Percentiles rank a stretch among this genome's conserved stretches.
These are phyloP conservation scores for Chrysolina haemoptera DNA, from an alignment of 2,888 invertebrate genomes.

Conservation along the genomic window DNA sequence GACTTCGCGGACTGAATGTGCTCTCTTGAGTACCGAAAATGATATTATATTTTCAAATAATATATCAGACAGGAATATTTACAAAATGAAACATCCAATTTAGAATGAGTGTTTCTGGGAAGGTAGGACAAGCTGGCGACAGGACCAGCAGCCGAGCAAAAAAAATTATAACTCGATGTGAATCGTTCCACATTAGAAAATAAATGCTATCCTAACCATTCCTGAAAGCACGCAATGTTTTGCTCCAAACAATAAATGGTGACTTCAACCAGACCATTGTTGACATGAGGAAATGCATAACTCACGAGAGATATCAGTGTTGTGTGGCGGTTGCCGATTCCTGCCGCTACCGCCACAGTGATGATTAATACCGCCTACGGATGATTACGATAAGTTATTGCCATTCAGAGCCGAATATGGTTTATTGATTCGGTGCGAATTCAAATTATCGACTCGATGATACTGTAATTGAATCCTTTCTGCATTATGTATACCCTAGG, in stretches of 20 bases:
- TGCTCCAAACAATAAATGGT: too few species aligned
- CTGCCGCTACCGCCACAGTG: background rate
- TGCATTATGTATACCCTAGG: background rate
- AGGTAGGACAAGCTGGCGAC: too few species aligned
- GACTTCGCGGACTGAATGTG: too few species aligned
- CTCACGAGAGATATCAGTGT: slow-evolving; percentile 1
- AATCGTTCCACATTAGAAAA: too few species aligned
- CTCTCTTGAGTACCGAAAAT: too few species aligned
- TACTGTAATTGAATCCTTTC: slow-evolving; percentile 8
- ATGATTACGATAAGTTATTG: slow-evolving; percentile 36
- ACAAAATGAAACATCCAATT: too few species aligned
- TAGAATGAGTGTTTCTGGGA: too few species aligned
- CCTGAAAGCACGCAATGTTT: too few species aligned
- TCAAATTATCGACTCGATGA: slow-evolving; percentile 29
- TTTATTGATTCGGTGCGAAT: slow-evolving; percentile 37
- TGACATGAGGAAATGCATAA: slow-evolving; percentile 9
- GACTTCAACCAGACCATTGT: background rate
- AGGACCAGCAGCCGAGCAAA: too few species aligned
- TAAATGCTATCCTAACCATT: background rate
- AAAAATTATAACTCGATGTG: too few species aligned
- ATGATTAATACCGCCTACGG: slow-evolving; percentile 32
- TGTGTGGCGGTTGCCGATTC: slow-evolving; percentile 33
- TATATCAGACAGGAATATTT: too few species aligned
- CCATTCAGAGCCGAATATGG: slow-evolving; percentile 30
- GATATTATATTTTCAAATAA: too few species aligned